Evolutionary conservation across 2,888 invertebrate species (phyloP), one percentile per base, ranked within the genome.

Genomic region (Leucoma salicis): DNA sequence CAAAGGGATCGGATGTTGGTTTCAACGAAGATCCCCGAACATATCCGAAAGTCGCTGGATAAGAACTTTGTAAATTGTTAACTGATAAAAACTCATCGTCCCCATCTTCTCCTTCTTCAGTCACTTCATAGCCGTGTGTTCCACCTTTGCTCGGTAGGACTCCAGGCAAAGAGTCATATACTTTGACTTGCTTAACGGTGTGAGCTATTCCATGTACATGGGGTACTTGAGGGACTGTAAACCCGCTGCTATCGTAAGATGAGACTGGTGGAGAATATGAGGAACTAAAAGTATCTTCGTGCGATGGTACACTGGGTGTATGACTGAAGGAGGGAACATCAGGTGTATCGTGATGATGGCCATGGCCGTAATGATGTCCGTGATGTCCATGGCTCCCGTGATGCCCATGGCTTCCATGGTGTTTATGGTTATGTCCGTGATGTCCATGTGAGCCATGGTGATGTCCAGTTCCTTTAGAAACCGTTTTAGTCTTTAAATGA

Each of bases 131-230:
- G 1, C 87, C 85, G 15, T 71, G 63, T 0, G 57, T 49, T 0
- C 47, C 58, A 1, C 61, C 65, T 1, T 57, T 49, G 7, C 48
- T 63, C 0, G 80, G 80, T 25, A 84, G 31, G 0, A 65, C 71
- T 0, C 80, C 82, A 0, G 87, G 87, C 8, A 78, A 51, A 0
- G 84, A 81, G 42, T 86, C 87, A 42, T 66, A 87, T 3, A 89
- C 85, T 49, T 90, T 83, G 0, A 86, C 81, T 59, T 90, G 82
- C 49, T 83, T 83, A 1, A 89, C 78, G 5, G 88, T 87, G 42
- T 89, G 89, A 1, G 66, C 54, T 35, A 73, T 39, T n/a, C 73
- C 74, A 31, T 64, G 74, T 6, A 70, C 63, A 24, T 74, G 72
- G n/a, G 44, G 44, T 2, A 24, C 14, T 21, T 39, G 34, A 0